Evolutionary conservation across 2,797 vertebrate genomes (phyloP).

Genomic region (Girardinus metallicus): DNA sequence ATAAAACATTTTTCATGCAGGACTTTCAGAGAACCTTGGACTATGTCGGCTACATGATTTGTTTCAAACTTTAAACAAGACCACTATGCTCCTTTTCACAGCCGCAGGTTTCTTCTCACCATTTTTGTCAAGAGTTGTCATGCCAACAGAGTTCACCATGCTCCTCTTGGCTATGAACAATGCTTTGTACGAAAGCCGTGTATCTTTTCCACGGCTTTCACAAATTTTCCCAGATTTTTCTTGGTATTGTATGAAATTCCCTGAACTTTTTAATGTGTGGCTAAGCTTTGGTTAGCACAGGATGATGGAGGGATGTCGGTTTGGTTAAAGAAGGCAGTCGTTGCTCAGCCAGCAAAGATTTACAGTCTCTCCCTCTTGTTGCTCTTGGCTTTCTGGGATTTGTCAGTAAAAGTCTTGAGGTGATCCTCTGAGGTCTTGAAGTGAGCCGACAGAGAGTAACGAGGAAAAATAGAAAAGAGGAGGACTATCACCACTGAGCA

Average conservation of each 20-base stretch:
- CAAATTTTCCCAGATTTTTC: not conserved
- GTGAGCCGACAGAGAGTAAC: constrained; percentile 39
- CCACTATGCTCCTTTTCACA: not conserved
- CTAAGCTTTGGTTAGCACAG: not conserved
- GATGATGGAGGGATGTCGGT: not conserved
- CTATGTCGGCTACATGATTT: not conserved
- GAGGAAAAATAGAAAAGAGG: constrained; percentile 16
- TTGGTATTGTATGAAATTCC: not conserved
- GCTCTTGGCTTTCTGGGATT: constrained; percentile 25
- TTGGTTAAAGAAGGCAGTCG: not conserved
- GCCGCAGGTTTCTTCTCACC: not conserved
- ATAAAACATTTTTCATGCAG: not conserved
- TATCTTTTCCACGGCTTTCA: not conserved
- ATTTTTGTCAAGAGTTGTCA: not conserved
- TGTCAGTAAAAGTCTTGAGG: constrained; percentile 28
- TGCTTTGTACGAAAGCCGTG: not conserved
- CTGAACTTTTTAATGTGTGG: not conserved
- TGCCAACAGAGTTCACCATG: not conserved
- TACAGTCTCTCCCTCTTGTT: constrained; percentile 10
- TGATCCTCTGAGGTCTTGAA: constrained; percentile 44
- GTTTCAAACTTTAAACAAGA: not conserved
- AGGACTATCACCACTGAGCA: constrained; percentile 9
- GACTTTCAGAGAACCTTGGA: not conserved
- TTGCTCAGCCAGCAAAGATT: constrained; percentile 5
- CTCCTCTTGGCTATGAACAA: not conserved